phyloP scores from a whole-genome alignment of 2,888 invertebrate genomes.

The Ephialtes manifestator region DNA sequence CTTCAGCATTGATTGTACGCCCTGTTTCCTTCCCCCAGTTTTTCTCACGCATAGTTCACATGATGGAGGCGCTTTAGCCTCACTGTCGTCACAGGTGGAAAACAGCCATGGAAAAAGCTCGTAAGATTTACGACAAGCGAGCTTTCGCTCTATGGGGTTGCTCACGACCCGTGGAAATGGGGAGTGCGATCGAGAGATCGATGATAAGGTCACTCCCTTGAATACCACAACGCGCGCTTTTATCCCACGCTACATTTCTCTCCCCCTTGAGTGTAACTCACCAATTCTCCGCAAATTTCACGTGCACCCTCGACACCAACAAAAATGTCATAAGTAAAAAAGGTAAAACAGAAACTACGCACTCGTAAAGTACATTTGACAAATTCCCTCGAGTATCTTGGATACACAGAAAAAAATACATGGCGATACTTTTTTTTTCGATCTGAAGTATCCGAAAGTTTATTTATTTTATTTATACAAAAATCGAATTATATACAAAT shows the following conservation, averaged over 20 bases:
- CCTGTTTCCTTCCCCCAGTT: background rate
- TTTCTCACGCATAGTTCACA: conserved; percentile 5
- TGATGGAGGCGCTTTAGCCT: background rate
- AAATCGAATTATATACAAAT: no score
- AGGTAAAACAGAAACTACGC: background rate
- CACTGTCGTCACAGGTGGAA: conserved; percentile 10
- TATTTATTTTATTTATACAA: no score
- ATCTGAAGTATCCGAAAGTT: no score
- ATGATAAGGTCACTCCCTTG: conserved; percentile 45
- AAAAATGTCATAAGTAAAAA: conserved; percentile 10
- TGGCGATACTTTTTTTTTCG: background rate
- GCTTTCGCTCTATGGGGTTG: conserved; percentile 25
- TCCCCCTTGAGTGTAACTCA: background rate
- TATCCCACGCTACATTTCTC: background rate
- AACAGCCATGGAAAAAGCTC: conserved; percentile 35
- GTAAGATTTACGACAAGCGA: conserved; percentile 41
- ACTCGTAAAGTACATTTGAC: background rate
- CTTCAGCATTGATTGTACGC: background rate
- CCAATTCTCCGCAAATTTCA: conserved; percentile 2
- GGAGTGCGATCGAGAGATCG: conserved; percentile 55
- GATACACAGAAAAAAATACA: background rate
- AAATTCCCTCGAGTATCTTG: background rate
- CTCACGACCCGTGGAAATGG: background rate
- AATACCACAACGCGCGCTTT: conserved; percentile 5
- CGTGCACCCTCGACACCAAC: background rate